Base-by-base conservation (phyloP, 2,797 vertebrate species). In the Thalassophryne amazonica region DNA sequence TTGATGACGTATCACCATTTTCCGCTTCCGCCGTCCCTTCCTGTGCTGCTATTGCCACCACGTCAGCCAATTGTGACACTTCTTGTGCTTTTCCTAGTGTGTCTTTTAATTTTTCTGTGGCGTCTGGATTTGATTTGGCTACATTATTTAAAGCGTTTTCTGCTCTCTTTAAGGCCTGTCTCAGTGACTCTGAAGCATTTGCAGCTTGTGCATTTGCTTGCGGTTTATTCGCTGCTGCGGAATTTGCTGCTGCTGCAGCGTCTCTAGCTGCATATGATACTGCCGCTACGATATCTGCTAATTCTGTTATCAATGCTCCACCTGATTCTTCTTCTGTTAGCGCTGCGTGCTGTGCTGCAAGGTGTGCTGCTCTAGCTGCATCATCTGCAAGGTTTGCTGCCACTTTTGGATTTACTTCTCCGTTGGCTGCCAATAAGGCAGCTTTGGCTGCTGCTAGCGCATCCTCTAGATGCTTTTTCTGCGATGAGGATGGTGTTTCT, bases 201-300 rank as follows among this genome's bases (percentile, higher is more conserved):
- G 12, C 7, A 7, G 37, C 32, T 12, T 19, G 1, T 12, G 2
- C 2, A 2, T 35, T 6, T 22, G 37, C 37, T 24, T 18, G 2
- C 2, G 13, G 4, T 13, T 11, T 10, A 3, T 64, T 52, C 2
- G 2, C 14, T n/a, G 29, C 39, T 6, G 33, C 32, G 18, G 3
- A 32, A 18, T 2, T 3, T 34, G 60, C 25, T 45, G 66, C 49
- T 3, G 1, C 2, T 20, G 54, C 66, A 50, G 54, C 48, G 13
- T 27, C 2, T 34, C 35, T 22, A 27, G 59, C 33, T 2, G 48
- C 49, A 0, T 7, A 1, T 40, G 32, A 38, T 32, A 45, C 25
- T 4, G 21, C 14, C 11, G 4, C 7, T 35, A 53, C 28, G 43
- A 8, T 27, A 3, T 11, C 13, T 11, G 47, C 6, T 1, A 60